These are phyloP conservation scores for Spea hammondii DNA, from an alignment of 2,797 vertebrate genomes.

Conservation along the genomic window DNA sequence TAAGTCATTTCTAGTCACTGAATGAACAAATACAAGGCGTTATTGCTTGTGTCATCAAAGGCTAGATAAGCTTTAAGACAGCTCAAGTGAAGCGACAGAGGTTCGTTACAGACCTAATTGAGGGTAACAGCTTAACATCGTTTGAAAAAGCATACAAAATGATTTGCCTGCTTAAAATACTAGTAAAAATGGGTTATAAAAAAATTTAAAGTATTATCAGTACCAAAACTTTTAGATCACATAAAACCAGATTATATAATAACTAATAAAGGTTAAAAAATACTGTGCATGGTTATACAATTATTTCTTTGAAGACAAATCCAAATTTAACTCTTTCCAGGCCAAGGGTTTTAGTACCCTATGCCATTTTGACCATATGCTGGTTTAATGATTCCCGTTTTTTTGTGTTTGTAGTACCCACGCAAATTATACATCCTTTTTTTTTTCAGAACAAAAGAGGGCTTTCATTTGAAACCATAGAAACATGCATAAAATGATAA, in stretches of 20 bases:
- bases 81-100: conserved; percentile 30
- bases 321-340: no score
- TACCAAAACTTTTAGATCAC: background rate
- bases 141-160: conserved; percentile 34
- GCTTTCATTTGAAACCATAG: no score
- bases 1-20: conserved; percentile 33
- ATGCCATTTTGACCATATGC: no score
- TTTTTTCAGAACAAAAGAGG: no score
- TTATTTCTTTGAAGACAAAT: no score
- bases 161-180: conserved; percentile 7
- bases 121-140: conserved; percentile 33
- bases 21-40: conserved; percentile 28
- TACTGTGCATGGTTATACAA: no score
- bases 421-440: no score
- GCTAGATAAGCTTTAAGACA: conserved; percentile 11
- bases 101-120: conserved; percentile 38
- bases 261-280: no score
- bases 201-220: conserved; percentile 6
- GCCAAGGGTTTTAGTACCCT: no score
- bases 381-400: no score
- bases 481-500: no score
- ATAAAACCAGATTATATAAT: background rate
- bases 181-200: conserved; percentile 16
- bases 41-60: conserved; percentile 48
- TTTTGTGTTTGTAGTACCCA: no score